These are phyloP conservation scores for Illadopsis cleaveri DNA, from an alignment of 2,113 vertebrate species.

Conservation along the genomic window DNA sequence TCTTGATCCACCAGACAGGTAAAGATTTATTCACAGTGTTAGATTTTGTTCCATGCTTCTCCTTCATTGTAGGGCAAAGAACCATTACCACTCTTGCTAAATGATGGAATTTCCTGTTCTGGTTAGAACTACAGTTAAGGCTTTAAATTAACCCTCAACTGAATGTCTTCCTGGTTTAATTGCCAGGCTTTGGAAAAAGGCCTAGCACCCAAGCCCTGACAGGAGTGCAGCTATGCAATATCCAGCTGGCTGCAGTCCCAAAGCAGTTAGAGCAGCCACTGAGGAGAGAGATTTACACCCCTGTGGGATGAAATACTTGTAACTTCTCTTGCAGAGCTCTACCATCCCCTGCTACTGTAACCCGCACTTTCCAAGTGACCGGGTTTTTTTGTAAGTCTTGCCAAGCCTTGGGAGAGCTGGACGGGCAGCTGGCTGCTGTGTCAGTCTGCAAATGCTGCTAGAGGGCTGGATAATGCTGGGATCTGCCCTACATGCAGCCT, in stretches of 20 bases:
- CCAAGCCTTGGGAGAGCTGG: slow-evolving; percentile 52
- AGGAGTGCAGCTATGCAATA: slow-evolving; percentile 20
- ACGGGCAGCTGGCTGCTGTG: not conserved
- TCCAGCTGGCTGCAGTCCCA: slow-evolving; percentile 38
- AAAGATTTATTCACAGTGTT: not conserved
- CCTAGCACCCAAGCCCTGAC: slow-evolving; percentile 35
- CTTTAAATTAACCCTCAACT: slow-evolving; percentile 31
- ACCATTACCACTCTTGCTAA: not conserved
- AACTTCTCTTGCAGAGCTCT: not conserved
- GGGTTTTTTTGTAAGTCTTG: not conserved
- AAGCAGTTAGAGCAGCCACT: not conserved
- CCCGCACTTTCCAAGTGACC: not conserved
- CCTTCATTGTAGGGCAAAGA: not conserved
- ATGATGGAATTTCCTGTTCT: slow-evolving; percentile 48
- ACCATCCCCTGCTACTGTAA: slow-evolving; percentile 2
- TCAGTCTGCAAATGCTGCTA: not conserved
- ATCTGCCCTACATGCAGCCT: not conserved
- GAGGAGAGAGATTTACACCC: slow-evolving; percentile 19
- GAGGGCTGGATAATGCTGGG: not conserved
- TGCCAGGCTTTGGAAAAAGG: slow-evolving; percentile 41
- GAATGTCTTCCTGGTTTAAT: slow-evolving; percentile 31
- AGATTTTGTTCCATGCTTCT: not conserved
- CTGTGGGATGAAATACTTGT: not conserved
- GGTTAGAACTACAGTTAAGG: not conserved
- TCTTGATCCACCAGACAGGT: not conserved